A percentile compares a stretch with the other conserved stretches of the same genome.
phyloP scores from a whole-genome alignment of 2,797 vertebrate genomes.

The Leptatherina wallacei region DNA sequence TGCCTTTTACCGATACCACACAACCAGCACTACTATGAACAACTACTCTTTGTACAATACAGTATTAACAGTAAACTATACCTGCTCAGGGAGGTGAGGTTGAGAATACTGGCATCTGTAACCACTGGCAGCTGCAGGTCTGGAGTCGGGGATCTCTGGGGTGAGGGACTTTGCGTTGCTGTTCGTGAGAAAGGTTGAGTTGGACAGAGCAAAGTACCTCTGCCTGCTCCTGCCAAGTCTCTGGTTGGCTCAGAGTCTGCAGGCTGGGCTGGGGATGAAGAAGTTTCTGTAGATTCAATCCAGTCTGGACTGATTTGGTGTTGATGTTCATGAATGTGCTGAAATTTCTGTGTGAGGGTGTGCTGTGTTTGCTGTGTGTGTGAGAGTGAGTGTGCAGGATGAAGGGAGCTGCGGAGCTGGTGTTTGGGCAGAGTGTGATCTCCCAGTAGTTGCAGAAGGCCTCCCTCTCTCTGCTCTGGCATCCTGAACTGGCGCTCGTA shows the following conservation, averaged over 20 bases:
- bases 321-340: constrained; percentile 63
- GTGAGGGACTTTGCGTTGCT: constrained; percentile 74
- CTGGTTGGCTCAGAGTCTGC: constrained; percentile 84
- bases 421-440: constrained; percentile 95
- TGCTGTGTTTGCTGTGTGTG: constrained; percentile 68
- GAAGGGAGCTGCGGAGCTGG: constrained; percentile 90
- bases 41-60: background rate
- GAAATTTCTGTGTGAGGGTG: constrained; percentile 66
- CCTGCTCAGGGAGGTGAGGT: constrained; percentile 82
- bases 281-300: constrained; percentile 85
- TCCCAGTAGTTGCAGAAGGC: constrained; percentile 90
- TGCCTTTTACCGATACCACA: constrained; percentile 11
- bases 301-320: constrained; percentile 89
- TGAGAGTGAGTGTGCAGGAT: constrained; percentile 58
- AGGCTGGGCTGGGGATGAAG: constrained; percentile 84
- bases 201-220: constrained; percentile 83
- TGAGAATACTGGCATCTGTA: constrained; percentile 82
- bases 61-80: constrained; percentile 27
- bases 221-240: constrained; percentile 84
- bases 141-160: constrained; percentile 77
- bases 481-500: constrained; percentile 92
- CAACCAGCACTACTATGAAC: background rate
- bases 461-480: constrained; percentile 87
- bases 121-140: constrained; percentile 80
- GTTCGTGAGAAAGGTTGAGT: constrained; percentile 85